Evolutionary conservation across 2,888 invertebrate species (phyloP).

Genomic region (Drosophila subquinaria): DNA sequence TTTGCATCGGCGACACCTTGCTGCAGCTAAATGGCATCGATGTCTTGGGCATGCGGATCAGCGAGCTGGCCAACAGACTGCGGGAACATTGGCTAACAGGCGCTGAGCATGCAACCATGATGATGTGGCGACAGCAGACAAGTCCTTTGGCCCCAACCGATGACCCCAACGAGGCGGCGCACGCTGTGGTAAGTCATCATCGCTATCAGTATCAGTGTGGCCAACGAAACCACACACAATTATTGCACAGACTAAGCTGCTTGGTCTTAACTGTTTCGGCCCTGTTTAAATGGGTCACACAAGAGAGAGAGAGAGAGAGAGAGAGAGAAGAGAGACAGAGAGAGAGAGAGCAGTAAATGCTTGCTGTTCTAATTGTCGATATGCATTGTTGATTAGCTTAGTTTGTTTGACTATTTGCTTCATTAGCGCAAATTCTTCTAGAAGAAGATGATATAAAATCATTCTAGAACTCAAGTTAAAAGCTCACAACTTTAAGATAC

Average conservation of each 20-base stretch:
- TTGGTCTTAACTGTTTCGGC: conserved; percentile 18
- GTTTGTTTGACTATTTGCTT: conserved; percentile 39
- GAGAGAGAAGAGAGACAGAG: conserved; percentile 3
- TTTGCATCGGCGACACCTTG: conserved; percentile 90
- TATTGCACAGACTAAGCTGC: background rate
- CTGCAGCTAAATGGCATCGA: conserved; percentile 87
- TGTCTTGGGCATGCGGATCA: conserved; percentile 84
- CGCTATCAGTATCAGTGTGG: background rate
- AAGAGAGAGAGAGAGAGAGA: background rate
- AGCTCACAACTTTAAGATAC: too few species aligned
- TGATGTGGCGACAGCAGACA: conserved; percentile 84
- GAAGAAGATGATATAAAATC: too few species aligned
- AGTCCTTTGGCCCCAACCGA: conserved; percentile 22
- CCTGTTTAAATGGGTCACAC: conserved; percentile 48
- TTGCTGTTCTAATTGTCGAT: conserved; percentile 38
- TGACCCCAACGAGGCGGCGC: conserved; percentile 65
- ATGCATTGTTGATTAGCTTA: conserved; percentile 52
- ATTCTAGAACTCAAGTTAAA: too few species aligned
- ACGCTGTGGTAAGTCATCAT: conserved; percentile 62
- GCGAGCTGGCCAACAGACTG: conserved; percentile 82
- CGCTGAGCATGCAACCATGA: conserved; percentile 78
- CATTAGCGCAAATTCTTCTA: conserved; percentile 4
- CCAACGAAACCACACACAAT: background rate
- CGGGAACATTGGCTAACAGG: conserved; percentile 83
- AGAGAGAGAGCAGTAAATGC: conserved; percentile 24